Conservation (phyloP, 1,140 invertebrate genomes). For the Melitaea cinxia region DNA sequence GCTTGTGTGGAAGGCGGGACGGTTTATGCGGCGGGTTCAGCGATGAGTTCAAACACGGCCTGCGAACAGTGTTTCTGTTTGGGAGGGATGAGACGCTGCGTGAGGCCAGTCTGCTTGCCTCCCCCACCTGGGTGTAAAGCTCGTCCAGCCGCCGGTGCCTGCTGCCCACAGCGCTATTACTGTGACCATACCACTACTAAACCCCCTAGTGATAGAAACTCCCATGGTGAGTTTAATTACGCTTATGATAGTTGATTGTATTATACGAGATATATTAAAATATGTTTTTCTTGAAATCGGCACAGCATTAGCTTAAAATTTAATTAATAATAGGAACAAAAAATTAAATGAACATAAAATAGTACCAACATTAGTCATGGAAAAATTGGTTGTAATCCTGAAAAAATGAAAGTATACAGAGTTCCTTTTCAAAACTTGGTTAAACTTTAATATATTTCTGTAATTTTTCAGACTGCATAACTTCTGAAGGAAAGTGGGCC, state of each 20-base stretch:
- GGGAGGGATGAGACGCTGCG: constrained; percentile 88
- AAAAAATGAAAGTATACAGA: too few species aligned
- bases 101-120: constrained; percentile 91
- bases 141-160: constrained; percentile 86
- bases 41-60: constrained; percentile 88
- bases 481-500: constrained; percentile 83
- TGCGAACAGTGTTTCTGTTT: constrained; percentile 96
- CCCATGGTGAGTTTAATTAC: constrained; percentile 44
- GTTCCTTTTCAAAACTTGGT: too few species aligned
- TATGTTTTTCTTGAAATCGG: too few species aligned
- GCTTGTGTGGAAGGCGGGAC: constrained; percentile 89
- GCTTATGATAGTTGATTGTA: background rate
- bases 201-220: constrained; percentile 41
- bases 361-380: too few species aligned
- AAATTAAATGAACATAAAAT: too few species aligned
- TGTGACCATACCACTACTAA: constrained; percentile 82
- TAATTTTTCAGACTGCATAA: constrained; percentile 87
- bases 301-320: too few species aligned
- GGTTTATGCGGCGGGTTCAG: constrained; percentile 91
- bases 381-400: too few species aligned
- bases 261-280: too few species aligned
- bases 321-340: too few species aligned
- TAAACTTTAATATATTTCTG: too few species aligned
- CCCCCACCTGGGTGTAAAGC: constrained; percentile 88
- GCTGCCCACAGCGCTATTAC: constrained; percentile 92